phyloP scores from a whole-genome alignment of 2,888 invertebrate species.

The Chrysotoxum bicinctum region DNA sequence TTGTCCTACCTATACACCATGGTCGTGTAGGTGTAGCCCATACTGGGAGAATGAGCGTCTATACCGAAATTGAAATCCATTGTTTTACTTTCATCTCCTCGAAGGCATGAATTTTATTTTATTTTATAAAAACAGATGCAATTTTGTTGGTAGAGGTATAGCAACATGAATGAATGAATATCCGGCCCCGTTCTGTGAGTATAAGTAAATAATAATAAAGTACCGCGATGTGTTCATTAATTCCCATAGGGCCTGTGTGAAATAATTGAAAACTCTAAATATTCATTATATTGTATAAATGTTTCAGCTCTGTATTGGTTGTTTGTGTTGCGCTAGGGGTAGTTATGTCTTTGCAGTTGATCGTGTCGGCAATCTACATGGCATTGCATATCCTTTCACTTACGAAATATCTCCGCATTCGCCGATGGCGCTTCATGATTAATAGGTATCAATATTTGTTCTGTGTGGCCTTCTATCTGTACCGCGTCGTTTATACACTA shows the following conservation, averaged over 20 bases:
- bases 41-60: not conserved
- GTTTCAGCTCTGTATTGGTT: not conserved
- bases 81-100: conserved; percentile 54
- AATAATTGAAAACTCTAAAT: conserved; percentile 70
- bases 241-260: conserved; percentile 45
- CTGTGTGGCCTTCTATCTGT: not conserved
- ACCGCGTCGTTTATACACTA: not conserved
- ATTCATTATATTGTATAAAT: conserved; percentile 45
- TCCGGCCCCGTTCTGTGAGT: conserved; percentile 4
- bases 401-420: conserved; percentile 47
- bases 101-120: conserved; percentile 10
- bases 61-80: conserved; percentile 45
- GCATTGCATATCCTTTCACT: conserved; percentile 47
- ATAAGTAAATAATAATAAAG: conserved; percentile 59
- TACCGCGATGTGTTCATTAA: conserved; percentile 55
- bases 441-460: conserved; percentile 69
- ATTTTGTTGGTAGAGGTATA: not conserved
- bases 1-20: not conserved
- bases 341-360: not conserved
- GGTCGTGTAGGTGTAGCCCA: not conserved
- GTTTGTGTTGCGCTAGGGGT: not conserved
- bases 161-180: not conserved
- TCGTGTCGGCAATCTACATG: conserved; percentile 15
- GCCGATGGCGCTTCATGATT: conserved; percentile 63
- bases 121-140: not conserved